These are phyloP conservation scores for Periplaneta americana DNA, from an alignment of 1,140 invertebrate species.

Conservation along the genomic window DNA sequence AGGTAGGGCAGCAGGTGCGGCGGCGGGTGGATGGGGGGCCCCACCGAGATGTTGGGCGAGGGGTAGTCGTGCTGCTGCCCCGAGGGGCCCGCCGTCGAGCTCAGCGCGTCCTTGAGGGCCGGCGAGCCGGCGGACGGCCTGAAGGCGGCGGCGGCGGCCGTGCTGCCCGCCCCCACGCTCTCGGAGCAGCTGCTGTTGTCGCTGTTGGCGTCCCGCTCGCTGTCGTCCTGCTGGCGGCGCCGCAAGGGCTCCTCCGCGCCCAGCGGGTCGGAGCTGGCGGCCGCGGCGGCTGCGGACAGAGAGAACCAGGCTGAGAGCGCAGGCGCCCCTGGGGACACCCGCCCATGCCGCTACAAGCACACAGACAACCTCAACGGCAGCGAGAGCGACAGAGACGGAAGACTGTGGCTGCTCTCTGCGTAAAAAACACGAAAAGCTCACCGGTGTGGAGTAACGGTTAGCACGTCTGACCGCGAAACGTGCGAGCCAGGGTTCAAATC, in stretches of 20 bases:
- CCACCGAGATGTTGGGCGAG: constrained; percentile 78
- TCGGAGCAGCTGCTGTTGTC: constrained; percentile 34
- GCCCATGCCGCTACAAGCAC: background rate
- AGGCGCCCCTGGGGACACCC: constrained; percentile 20
- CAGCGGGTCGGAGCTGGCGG: constrained; percentile 39
- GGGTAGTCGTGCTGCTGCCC: constrained; percentile 55
- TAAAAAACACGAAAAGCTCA: too few species aligned
- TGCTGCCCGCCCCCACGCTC: constrained; percentile 24
- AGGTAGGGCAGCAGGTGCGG: constrained; percentile 79
- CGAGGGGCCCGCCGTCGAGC: constrained; percentile 3
- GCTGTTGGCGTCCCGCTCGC: constrained; percentile 23
- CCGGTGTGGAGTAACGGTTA: too few species aligned
- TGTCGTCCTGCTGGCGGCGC: constrained; percentile 25
- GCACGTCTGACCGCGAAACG: too few species aligned
- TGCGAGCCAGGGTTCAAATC: too few species aligned
- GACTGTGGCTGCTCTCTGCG: too few species aligned
- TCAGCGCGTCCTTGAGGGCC: constrained; percentile 1
- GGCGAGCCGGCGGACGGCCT: constrained; percentile 21
- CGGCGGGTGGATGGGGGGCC: constrained; percentile 80
- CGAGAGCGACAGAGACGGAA: too few species aligned
- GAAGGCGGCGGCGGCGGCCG: constrained; percentile 23
- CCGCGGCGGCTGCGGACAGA: constrained; percentile 39
- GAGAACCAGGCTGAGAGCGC: constrained; percentile 24
- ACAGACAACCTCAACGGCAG: too few species aligned
- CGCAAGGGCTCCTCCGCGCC: constrained; percentile 30